A percentile compares a stretch with the other conserved stretches of the same genome.
phyloP scores from a whole-genome alignment of 2,888 invertebrate species.

The Sturmia bella region DNA sequence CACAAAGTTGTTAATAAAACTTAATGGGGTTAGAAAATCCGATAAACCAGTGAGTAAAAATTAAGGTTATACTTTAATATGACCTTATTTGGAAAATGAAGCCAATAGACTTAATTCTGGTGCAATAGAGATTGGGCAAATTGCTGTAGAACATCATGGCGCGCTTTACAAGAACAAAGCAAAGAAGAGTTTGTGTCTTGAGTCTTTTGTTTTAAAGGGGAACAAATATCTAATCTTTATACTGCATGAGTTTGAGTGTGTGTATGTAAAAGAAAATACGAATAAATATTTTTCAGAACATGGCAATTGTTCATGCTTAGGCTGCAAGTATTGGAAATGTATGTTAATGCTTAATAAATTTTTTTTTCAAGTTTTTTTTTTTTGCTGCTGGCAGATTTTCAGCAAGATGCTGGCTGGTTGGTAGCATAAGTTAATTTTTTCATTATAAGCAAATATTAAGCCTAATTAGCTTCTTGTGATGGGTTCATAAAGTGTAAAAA shows the following conservation, averaged over 20 bases:
- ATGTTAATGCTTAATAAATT: constrained; percentile 38
- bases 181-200: constrained; percentile 46
- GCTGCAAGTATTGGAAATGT: constrained; percentile 1
- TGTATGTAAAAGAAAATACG: too few species aligned
- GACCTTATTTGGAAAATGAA: constrained; percentile 48
- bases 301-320: constrained; percentile 27
- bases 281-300: neutral
- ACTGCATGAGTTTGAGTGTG: too few species aligned
- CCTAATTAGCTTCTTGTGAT: constrained; percentile 38
- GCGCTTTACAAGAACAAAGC: too few species aligned
- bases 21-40: constrained; percentile 22
- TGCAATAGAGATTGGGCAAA: neutral
- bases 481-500: neutral
- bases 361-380: constrained; percentile 20
- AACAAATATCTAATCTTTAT: neutral
- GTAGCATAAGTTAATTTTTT: neutral
- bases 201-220: constrained; percentile 57
- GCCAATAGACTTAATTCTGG: neutral
- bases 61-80: constrained; percentile 51
- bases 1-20: constrained; percentile 14
- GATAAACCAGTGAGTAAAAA: neutral
- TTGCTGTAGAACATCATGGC: too few species aligned
- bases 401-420: neutral
- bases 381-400: neutral
- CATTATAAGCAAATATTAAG: constrained; percentile 27